Percentiles rank a stretch among this genome's conserved stretches.
Evolutionary conservation across 2,113 vertebrate genomes (phyloP).

Genomic region (Aythya baeri): DNA sequence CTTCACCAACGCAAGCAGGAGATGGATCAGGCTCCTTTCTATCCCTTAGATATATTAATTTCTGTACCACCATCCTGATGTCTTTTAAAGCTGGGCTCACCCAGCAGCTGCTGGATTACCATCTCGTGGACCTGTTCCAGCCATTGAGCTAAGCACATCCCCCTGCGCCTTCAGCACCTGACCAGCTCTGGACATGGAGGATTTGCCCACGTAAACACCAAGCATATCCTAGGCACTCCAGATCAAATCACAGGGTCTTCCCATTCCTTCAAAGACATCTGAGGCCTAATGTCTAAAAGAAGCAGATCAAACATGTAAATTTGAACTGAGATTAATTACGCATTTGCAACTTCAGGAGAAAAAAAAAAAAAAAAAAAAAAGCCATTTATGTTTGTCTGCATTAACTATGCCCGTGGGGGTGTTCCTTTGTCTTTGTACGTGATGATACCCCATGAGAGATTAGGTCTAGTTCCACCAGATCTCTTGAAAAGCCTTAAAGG

Average conservation of each 20-base stretch:
- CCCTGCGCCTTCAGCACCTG: not conserved
- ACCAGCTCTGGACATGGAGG: not conserved
- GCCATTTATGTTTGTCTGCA: conserved; percentile 10
- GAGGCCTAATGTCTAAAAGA: not conserved
- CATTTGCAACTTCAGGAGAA: not conserved
- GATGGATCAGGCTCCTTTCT: not conserved
- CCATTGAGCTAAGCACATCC: too few species aligned
- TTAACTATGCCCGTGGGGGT: conserved; percentile 7
- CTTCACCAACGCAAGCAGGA: not conserved
- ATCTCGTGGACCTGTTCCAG: not conserved
- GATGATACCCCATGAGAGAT: conserved; percentile 27
- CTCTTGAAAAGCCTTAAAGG: conserved; percentile 52
- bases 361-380: rapidly evolving
- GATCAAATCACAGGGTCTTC: not conserved
- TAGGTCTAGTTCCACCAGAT: conserved; percentile 27
- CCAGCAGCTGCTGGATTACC: not conserved
- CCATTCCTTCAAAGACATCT: conserved; percentile 14
- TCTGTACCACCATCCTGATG: not conserved
- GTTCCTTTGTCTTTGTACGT: conserved; percentile 36
- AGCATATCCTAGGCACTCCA: not conserved
- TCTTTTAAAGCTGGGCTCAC: not conserved
- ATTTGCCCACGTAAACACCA: rapidly evolving
- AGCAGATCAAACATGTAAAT: conserved; percentile 61
- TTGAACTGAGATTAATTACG: conserved; percentile 49
- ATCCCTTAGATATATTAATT: not conserved